Percentiles rank a stretch among this genome's conserved stretches.
phyloP scores from a whole-genome alignment of 2,888 invertebrate genomes.

The Timema podura region DNA sequence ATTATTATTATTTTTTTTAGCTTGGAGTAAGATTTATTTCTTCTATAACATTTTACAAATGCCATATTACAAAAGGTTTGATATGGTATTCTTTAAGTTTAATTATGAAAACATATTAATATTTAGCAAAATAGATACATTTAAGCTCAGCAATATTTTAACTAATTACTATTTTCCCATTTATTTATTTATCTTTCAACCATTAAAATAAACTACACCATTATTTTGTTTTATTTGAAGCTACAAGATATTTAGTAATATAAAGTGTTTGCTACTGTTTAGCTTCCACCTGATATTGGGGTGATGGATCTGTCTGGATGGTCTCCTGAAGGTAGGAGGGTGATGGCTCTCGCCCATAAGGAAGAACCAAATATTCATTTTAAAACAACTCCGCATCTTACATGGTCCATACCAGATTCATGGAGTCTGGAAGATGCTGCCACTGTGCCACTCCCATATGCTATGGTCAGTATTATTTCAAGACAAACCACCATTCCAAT shows the following conservation, averaged over 20 bases:
- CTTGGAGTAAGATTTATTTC: background rate
- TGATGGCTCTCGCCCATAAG: conserved; percentile 44
- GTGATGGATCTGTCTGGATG: conserved; percentile 49
- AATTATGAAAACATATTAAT: too few species aligned
- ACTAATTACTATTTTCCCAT: background rate
- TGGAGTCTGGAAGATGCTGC: conserved; percentile 53
- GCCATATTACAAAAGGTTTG: background rate
- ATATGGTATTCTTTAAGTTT: background rate
- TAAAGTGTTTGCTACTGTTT: background rate
- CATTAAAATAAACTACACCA: background rate
- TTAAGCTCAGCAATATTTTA: background rate
- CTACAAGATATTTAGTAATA: conserved; percentile 1
- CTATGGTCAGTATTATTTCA: conserved; percentile 43
- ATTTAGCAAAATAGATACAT: background rate
- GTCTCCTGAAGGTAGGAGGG: conserved; percentile 40
- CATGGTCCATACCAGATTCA: conserved; percentile 53
- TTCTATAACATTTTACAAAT: background rate
- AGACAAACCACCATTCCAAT: too few species aligned
- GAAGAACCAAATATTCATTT: conserved; percentile 28
- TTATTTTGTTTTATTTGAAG: background rate
- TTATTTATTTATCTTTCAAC: too few species aligned
- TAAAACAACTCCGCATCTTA: conserved; percentile 41
- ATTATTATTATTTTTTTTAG: too few species aligned
- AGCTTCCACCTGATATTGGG: background rate
- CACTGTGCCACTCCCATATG: conserved; percentile 52